phyloP scores from a whole-genome alignment of 1,140 invertebrate genomes.

The Paraescarpia echinospica region DNA sequence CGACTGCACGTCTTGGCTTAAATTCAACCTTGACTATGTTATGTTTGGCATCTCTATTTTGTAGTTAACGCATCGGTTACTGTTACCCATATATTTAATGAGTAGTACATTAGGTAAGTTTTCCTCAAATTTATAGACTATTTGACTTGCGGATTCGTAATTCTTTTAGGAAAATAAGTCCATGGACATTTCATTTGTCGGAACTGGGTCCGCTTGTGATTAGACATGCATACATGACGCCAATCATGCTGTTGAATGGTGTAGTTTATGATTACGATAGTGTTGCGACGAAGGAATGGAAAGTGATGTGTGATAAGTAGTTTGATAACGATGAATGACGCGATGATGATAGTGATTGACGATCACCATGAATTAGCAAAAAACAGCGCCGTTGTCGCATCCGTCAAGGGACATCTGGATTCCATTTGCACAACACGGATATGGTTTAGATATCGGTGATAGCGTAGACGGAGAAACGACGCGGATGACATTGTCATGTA shows the following conservation, averaged over 20 bases:
- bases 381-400: not conserved
- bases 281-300: not conserved
- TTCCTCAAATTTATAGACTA: too few species aligned
- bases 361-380: not conserved
- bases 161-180: too few species aligned
- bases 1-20: too few species aligned
- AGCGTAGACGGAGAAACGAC: not conserved
- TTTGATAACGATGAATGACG: not conserved
- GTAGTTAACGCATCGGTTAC: too few species aligned
- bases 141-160: too few species aligned
- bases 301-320: not conserved
- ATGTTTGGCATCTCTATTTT: too few species aligned
- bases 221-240: not conserved
- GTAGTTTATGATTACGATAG: not conserved
- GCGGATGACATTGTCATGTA: not conserved
- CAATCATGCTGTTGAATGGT: not conserved
- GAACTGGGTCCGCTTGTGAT: not conserved
- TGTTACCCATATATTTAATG: not conserved
- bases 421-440: not conserved
- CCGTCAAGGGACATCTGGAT: not conserved
- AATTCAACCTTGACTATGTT: too few species aligned
- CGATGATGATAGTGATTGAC: not conserved
- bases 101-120: not conserved
- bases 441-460: not conserved
- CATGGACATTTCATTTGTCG: too few species aligned